A percentile compares a stretch with the other conserved stretches of the same genome.
Conservation (phyloP, 1,140 invertebrate species). For the Trichonephila inaurata region DNA sequence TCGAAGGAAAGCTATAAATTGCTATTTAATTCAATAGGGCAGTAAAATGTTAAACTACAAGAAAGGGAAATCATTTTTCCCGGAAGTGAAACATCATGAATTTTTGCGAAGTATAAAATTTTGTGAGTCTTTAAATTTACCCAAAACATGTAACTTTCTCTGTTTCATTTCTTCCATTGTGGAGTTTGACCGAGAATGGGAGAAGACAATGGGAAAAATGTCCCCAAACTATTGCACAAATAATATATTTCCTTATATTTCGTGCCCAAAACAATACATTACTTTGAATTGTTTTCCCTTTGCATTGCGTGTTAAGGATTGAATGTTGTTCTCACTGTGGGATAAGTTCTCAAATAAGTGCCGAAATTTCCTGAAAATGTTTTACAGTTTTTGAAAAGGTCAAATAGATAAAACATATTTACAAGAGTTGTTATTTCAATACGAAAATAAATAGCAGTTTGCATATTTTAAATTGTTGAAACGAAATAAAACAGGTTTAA, state of each 20-base stretch:
- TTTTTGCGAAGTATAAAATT: background rate
- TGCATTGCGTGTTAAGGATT: background rate
- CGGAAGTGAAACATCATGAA: background rate
- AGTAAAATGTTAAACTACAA: background rate
- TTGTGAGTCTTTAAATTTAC: background rate
- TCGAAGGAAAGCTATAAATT: too few relatives aligned
- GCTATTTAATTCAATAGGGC: too few relatives aligned
- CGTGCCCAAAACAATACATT: background rate
- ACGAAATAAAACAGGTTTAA: too few relatives aligned
- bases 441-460: too few relatives aligned
- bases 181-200: background rate
- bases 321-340: background rate
- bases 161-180: background rate
- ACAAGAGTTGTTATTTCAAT: background rate
- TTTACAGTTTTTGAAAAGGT: background rate
- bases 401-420: background rate
- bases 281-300: background rate
- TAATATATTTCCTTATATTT: constrained; percentile 26
- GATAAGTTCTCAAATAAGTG: background rate
- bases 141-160: background rate
- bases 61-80: background rate
- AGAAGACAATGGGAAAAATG: background rate
- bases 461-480: too few relatives aligned
- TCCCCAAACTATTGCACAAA: background rate
- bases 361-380: background rate